These are phyloP conservation scores for Caenorhabditis becei DNA, from an alignment of 2,888 invertebrate species.

Conservation along the genomic window DNA sequence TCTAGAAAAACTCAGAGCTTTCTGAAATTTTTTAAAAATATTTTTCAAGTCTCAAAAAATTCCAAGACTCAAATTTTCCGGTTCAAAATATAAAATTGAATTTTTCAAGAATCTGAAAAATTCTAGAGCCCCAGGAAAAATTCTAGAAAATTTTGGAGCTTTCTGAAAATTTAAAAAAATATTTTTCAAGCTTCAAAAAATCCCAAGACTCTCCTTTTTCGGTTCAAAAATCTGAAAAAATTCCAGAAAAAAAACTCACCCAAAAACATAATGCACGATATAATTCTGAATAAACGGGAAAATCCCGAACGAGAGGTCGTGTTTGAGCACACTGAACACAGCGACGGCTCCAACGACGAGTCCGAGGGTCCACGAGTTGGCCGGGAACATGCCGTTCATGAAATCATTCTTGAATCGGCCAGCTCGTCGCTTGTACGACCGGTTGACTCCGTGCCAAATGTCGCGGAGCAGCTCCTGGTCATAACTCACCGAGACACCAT, in stretches of 20 bases:
- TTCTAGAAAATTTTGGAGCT: too few species aligned
- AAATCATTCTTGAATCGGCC: conserved; percentile 94
- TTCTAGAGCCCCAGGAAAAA: too few species aligned
- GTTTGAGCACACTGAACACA: conserved; percentile 84
- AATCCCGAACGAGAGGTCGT: conserved; percentile 86
- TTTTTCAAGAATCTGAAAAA: too few species aligned
- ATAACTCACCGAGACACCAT: conserved; percentile 97
- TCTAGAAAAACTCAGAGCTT: too few species aligned
- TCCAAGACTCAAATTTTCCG: neutral
- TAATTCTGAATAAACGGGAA: conserved; percentile 88
- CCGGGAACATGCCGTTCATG: conserved; percentile 96
- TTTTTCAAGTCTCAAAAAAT: too few species aligned
- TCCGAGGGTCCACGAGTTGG: conserved; percentile 92
- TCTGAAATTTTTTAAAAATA: too few species aligned
- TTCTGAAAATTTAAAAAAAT: too few species aligned
- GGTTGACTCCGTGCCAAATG: conserved; percentile 94
- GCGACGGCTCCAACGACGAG: conserved; percentile 89
- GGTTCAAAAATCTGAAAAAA: neutral
- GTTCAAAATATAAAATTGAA: too few species aligned
- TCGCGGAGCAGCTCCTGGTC: conserved; percentile 96
- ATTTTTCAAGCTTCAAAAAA: neutral
- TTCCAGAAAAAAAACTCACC: conserved; percentile 83
- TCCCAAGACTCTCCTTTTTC: neutral
- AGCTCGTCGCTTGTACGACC: conserved; percentile 95
- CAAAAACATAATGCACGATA: conserved; percentile 85